Base-by-base conservation (phyloP, 1,140 invertebrate species). In the Lepidurus apus region DNA sequence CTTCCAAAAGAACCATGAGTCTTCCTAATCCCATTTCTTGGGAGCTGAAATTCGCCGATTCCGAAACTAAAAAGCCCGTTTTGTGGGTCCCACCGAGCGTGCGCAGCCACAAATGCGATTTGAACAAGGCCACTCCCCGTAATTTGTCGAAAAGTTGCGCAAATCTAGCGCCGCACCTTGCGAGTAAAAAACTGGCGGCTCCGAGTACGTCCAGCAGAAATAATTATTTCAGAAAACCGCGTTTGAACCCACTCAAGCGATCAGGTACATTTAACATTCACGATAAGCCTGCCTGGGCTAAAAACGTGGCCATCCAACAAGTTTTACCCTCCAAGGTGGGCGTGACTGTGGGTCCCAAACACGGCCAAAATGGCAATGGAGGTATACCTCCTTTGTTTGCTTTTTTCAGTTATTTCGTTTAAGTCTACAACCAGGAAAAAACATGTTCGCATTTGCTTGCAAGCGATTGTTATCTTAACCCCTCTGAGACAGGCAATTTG, bases 311-410 rank as follows among this genome's bases (percentile, higher is more conserved):
- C 85, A 86, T 86, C 80, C 86, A 81, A 84, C 86, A 78, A 85
- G 86, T 84, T 81, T 87, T 83, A 84, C 88, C 80, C 83, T 87
- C 82, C 84, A 88, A 83, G 86, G 85, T 24, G 84, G 87, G 84
- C 86, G 84, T 34, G 34, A 34, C 34, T 34, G 4, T 34, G 34
- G 34, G 34, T 34, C 34, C 53, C 53, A 21, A 21, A 4, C 8
- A 17, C 6, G 53, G 53, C 17, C 17, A 65, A 1, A 9, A 65
- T 65, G 53, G 53, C 21, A 21, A 21, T 8, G 53, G n/a, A 65
- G 53, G 53, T 65, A 65, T 5, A n/a, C 17, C 17, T 21, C 7
- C 13, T 21, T 7, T 65, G 17, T 65, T 65, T 21, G 17, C 53
- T 65, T 17, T 4, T 65, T 47, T 17, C 17, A 65, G n/a, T 65